These are phyloP conservation scores for Phymatocera aterrima DNA, from an alignment of 2,888 invertebrate genomes.

Conservation along the genomic window DNA sequence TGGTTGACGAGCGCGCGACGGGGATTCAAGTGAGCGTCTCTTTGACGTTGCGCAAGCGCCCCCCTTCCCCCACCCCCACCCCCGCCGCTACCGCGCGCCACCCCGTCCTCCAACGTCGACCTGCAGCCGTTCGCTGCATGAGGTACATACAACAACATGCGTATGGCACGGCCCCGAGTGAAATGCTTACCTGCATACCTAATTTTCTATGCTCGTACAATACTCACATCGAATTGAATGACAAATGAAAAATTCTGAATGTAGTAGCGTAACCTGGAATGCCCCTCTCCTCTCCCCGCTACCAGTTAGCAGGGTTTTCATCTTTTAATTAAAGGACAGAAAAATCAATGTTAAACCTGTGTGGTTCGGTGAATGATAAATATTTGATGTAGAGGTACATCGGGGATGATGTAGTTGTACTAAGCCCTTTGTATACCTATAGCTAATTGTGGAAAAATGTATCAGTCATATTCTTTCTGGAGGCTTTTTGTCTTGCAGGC, in stretches of 20 bases:
- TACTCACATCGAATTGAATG: not conserved
- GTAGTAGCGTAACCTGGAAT: not conserved
- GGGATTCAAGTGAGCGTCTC: constrained; percentile 68
- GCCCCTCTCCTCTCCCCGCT: no score
- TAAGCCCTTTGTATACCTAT: no score
- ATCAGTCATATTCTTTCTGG: no score
- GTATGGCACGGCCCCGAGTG: not conserved
- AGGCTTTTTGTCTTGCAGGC: no score
- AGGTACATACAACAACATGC: not conserved
- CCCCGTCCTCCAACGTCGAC: not conserved
- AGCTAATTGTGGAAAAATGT: no score
- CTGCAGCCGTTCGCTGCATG: not conserved
- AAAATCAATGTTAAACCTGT: not conserved
- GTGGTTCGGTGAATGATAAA: no score
- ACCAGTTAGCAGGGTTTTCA: not conserved
- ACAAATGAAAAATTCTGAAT: not conserved
- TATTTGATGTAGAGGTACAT: no score
- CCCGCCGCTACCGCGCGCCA: no score
- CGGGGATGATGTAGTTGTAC: no score
- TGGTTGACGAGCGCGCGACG: constrained; percentile 64
- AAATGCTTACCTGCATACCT: not conserved
- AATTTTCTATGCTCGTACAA: not conserved
- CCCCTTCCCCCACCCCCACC: no score
- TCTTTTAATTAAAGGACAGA: not conserved
- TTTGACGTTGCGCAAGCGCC: constrained; percentile 32